phyloP scores from a whole-genome alignment of 2,113 vertebrate genomes.

The Pheucticus melanocephalus region DNA sequence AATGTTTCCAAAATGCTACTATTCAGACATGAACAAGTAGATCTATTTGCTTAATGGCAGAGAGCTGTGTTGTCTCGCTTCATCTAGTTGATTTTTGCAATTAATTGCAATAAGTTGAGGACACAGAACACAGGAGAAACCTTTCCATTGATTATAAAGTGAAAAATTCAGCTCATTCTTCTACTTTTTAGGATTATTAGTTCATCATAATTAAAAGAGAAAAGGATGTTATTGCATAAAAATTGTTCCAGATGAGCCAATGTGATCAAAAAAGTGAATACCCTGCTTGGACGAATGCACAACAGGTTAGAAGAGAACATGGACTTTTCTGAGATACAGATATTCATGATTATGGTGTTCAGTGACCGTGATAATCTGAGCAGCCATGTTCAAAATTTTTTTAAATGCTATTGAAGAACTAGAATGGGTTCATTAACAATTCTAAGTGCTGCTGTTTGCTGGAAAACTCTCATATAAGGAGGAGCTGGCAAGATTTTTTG shows the following conservation, averaged over 20 bases:
- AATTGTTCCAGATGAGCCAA: neutral
- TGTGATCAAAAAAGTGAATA: neutral
- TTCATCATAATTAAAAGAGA: neutral
- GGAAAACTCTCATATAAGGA: neutral
- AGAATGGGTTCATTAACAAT: neutral
- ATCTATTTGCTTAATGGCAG: neutral
- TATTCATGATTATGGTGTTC: neutral
- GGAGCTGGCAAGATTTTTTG: neutral
- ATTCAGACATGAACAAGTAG: neutral
- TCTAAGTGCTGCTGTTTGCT: neutral
- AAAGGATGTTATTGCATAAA: neutral
- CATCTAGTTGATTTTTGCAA: neutral
- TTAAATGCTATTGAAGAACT: neutral
- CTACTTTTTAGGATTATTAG: neutral
- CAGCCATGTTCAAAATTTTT: neutral
- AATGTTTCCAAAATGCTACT: neutral
- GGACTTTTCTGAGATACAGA: neutral
- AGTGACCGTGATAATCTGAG: neutral
- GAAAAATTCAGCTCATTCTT: neutral
- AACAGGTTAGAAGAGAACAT: neutral
- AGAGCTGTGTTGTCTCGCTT: neutral
- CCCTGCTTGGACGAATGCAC: neutral
- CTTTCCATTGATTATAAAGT: neutral
- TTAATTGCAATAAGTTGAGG: neutral
- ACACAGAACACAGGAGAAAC: neutral